Conservation (phyloP, 64 coral and sea anemone genomes). For the Stylophora pistillata region DNA sequence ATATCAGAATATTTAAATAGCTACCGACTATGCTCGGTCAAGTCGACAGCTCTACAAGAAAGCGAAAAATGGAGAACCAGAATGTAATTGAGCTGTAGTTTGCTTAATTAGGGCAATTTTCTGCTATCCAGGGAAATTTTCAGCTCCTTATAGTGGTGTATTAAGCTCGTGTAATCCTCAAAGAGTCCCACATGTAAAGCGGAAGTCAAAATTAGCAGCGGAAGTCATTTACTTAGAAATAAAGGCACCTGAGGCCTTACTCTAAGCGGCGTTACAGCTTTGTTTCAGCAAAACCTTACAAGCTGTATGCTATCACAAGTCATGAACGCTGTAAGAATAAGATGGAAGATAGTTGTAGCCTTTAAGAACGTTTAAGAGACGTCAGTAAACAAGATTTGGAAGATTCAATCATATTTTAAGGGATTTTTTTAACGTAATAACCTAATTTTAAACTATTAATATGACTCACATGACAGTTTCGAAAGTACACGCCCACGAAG, state of each 20-base stretch:
- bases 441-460: not conserved
- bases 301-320: not conserved
- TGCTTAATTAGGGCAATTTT: not conserved
- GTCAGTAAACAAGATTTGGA: not conserved
- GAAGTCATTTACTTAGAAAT: not conserved
- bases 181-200: not conserved
- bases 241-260: not conserved
- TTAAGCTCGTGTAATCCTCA: not conserved
- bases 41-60: too few species aligned
- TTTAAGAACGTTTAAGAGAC: not conserved
- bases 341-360: not conserved
- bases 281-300: too few species aligned
- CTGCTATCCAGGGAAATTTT: too few species aligned
- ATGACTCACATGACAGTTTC: not conserved
- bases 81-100: not conserved
- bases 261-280: not conserved
- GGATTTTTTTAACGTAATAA: not conserved
- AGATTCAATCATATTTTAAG: not conserved
- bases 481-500: not conserved
- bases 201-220: constrained; percentile 16
- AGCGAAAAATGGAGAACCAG: too few species aligned
- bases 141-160: not conserved
- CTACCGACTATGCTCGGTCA: too few species aligned
- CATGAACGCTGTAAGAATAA: not conserved
- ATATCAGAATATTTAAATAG: too few species aligned